phyloP scores from a whole-genome alignment of 2,888 invertebrate species.

The Drosophila neutralis region DNA sequence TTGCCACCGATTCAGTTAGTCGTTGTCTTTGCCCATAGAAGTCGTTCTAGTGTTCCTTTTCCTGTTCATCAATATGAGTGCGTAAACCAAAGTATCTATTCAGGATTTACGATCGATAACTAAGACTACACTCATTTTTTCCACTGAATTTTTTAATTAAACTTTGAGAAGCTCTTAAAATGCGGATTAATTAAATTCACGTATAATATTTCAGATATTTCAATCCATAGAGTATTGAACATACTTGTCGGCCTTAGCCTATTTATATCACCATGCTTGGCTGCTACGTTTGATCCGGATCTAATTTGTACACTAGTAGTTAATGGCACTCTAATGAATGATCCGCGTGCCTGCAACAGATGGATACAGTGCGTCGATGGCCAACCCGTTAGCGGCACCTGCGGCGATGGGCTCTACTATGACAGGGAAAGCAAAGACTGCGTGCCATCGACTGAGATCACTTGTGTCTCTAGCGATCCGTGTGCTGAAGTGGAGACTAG shows the following conservation, averaged over 20 bases:
- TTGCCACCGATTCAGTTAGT: constrained; percentile 25
- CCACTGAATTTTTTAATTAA: not conserved
- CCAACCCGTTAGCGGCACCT: constrained; percentile 64
- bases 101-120: not conserved
- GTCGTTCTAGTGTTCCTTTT: constrained; percentile 1
- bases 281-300: constrained; percentile 66
- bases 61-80: constrained; percentile 36
- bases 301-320: constrained; percentile 65
- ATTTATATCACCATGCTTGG: not conserved
- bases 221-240: not conserved
- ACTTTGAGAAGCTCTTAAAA: not conserved
- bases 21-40: constrained; percentile 10
- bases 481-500: constrained; percentile 57
- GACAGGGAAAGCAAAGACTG: constrained; percentile 67
- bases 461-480: constrained; percentile 76
- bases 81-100: constrained; percentile 18
- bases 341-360: constrained; percentile 74
- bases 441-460: constrained; percentile 51
- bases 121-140: not conserved
- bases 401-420: constrained; percentile 65
- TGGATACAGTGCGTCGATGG: constrained; percentile 77
- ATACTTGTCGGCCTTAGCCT: constrained; percentile 16
- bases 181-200: not conserved
- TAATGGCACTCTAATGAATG: constrained; percentile 77
- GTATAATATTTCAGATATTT: constrained; percentile 5